Base-by-base conservation (phyloP, 2,888 invertebrate species). In the Micropterix aruncella region DNA sequence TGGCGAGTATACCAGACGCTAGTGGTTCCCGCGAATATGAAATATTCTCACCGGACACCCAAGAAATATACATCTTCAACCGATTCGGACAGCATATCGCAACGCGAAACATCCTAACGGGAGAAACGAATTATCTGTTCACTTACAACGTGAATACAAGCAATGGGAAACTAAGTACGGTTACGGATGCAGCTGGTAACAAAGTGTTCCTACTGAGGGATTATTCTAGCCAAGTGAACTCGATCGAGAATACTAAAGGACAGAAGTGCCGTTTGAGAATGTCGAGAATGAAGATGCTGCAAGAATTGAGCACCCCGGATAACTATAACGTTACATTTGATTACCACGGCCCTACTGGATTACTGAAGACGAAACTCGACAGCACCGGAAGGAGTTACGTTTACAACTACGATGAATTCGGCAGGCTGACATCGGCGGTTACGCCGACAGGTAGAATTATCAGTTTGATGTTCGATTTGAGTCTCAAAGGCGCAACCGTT, bases 61-160 rank as follows among this genome's bases (percentile, higher is more conserved):
- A 95, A 62, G 96, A 96, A 62, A 84, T 91, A 48, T 93, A 92
- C 56, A 80, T 92, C 17, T 93, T 93, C 66, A 93, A 93, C 56
- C 73, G 91, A 52, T 92, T 93, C 57, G 97, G 97, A 0, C 95
- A 95, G 60, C 97, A 97, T 58, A 80, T 92, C 2, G 83, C 88
- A 45, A 96, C 95, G 0, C 85, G 85, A 53, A 93, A 94, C 58
- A 94, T 97, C 47, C 69, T 96, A n/a, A 95, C 95, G 0, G 92
- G 91, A 0, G 91, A 92, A 62, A 89, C 85, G 2, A 83, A 89
- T 51, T 96, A 94, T 60, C 80, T 88, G 2, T 97, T 96, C 60
- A 86, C 92, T 0, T 97, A 97, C 66, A 94, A 92, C 53, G 92
- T 95, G 0, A 95, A 95, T 59, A 95, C 95, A 0, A 93, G 91